Conservation (phyloP, 2,888 invertebrate species). For the Drosophila nr. medialis region DNA sequence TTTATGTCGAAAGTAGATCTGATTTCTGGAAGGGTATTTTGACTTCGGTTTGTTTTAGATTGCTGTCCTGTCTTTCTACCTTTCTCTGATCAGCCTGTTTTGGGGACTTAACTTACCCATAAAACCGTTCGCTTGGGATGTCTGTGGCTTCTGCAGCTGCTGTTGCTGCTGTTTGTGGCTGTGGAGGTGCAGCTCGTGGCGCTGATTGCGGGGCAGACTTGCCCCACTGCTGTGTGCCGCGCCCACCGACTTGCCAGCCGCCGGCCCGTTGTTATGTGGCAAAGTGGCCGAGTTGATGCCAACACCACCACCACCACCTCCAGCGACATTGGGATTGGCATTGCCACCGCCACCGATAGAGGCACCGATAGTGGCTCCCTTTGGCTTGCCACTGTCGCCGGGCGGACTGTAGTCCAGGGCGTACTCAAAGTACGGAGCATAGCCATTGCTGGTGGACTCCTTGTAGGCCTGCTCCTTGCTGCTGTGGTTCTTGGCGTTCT, state of each 20-base stretch:
- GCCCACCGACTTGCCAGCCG: constrained; percentile 6
- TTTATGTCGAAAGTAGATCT: not conserved
- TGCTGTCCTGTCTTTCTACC: not conserved
- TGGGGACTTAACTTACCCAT: constrained; percentile 67
- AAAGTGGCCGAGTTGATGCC: constrained; percentile 80
- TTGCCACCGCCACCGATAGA: constrained; percentile 10
- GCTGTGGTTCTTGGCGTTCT: constrained; percentile 76
- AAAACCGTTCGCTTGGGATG: constrained; percentile 81
- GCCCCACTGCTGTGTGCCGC: constrained; percentile 66
- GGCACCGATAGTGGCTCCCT: constrained; percentile 20
- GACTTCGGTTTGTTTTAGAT: not conserved
- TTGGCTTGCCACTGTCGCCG: constrained; percentile 66
- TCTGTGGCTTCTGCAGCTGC: constrained; percentile 45
- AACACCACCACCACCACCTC: not conserved
- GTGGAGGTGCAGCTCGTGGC: constrained; percentile 81
- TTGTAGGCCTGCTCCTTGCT: constrained; percentile 68
- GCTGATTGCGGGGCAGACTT: constrained; percentile 83
- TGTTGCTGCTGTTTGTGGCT: constrained; percentile 17
- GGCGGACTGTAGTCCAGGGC: constrained; percentile 95
- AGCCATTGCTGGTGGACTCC: constrained; percentile 80
- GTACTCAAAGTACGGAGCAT: constrained; percentile 93
- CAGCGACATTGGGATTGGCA: not conserved
- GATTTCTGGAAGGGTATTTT: not conserved
- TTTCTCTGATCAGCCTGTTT: not conserved
- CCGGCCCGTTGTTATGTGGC: constrained; percentile 73